Base-by-base conservation (phyloP, 2,888 invertebrate genomes). In the Agrochola lota region DNA sequence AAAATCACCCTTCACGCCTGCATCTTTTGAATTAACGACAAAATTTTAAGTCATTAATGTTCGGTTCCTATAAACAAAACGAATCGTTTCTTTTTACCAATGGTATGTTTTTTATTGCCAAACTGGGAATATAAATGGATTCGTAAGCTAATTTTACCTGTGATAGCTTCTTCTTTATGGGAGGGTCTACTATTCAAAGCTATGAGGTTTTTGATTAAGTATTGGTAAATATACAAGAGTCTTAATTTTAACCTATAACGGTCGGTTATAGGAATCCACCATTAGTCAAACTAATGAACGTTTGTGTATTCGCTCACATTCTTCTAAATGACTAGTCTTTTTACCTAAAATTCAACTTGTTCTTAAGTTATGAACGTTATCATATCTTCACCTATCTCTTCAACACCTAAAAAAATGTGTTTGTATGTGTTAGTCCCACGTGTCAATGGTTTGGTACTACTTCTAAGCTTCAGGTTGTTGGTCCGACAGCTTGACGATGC, bases 381-480 rank as follows among this genome's bases (percentile, higher is more conserved):
- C 7, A 43, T 2, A 57, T 12, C 40, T 43, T 23, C 23, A 20
- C n/a, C 0, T n/a, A 15, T n/a, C 7, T 57, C 30, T 43, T 30
- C 6, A n/a, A 57, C 26, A 30, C n/a, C 8, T 26, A 23, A 30
- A 30, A 57, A 64, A n/a, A 3, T 79, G 79, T 76, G 83, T 78
- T 59, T 70, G 83, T 83, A 64, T 80, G 68, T 86, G 84, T 86
- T 69, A 69, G 30, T 40, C 64, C 63, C 35, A 55, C 71, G 78
- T 84, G 83, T 76, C 78, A 70, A 84, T 85, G 86, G 80, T 84
- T 83, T 89, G 87, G 81, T 85, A 74, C 63, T 69, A 83, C 59
- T 67, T 71, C 71, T 84, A 73, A 79, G 87, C 87, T 88, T 88
- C 77, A 74, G 89, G 85, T 88, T 76, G 72, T 71, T 83, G 80